Evolutionary conservation across 2,113 vertebrate genomes (phyloP), one percentile per base, ranked within the genome.

Genomic region (Steatornis caripensis): DNA sequence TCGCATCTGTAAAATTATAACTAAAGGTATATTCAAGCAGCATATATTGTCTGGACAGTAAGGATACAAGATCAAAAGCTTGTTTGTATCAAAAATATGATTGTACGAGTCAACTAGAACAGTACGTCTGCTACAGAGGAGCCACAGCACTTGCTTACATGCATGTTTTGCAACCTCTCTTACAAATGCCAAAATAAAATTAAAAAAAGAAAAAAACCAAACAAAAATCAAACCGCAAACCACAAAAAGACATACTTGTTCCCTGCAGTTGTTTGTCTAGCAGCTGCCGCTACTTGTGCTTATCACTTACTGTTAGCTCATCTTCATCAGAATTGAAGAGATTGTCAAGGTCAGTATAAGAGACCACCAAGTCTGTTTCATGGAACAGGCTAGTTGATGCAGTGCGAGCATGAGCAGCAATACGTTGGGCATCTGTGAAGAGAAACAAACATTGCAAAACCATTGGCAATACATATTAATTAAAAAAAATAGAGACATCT

Each of bases 261-360:
- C 53, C 69, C n/a, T 12, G 18, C 24, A 46, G 39, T 12, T 57
- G 70, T 84, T 45, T 55, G 65, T 49, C 55, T 61, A 66, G 39
- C 55, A 75, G 66, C 27, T 89, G 76, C 46, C 30, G 23, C 30
- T 60, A 37, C 26, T 26, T 62, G 62, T 48, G 58, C 78, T 68
- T 61, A 87, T 64, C 51, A 98, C 99, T 99, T 95, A 99, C 99
- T 98, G 98, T 98, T 88, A 99, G 98, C 71, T 99, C 99, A 94
- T 99, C 99, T 98, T 99, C 99, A 79, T 99, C 99, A 8, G 99
- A 99, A 96, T 99, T 99, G 98, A 99, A 99, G 95, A 99, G 98
- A 98, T 99, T 99, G 98, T 99, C 99, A 86, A 99, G 98, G 98
- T 99, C 99, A 30, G 99, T 99, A 62, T 99, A 99, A 84, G 99